Conservation (phyloP, 2,113 vertebrate species). For the Oncorhynchus tshawytscha region DNA sequence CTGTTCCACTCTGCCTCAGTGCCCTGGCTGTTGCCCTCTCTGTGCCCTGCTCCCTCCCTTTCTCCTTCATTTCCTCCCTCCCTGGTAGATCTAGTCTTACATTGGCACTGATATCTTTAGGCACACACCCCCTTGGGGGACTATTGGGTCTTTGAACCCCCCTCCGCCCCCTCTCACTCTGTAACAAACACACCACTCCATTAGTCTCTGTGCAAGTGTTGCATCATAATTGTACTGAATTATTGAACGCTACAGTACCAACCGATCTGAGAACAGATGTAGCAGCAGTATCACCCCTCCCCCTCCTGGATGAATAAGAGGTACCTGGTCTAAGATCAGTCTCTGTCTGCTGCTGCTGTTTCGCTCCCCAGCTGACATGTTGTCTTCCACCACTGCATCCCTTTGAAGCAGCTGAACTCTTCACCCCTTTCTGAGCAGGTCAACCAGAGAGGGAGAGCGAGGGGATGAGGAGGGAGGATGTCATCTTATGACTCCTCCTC, state of each 20-base stretch:
- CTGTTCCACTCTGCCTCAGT: slow-evolving; percentile 36
- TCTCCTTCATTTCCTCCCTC: slow-evolving; percentile 7
- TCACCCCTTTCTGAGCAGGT: slow-evolving; percentile 75
- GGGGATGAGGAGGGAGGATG: slow-evolving; percentile 37
- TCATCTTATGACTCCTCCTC: slow-evolving; percentile 60
- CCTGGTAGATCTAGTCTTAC: background rate
- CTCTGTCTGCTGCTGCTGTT: slow-evolving; percentile 59
- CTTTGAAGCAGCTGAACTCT: slow-evolving; percentile 75
- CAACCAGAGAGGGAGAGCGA: slow-evolving; percentile 61
- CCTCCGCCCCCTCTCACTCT: background rate
- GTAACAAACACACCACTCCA: background rate
- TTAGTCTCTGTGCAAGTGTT: background rate
- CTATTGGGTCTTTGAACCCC: slow-evolving; percentile 51
- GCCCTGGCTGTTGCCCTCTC: slow-evolving; percentile 64
- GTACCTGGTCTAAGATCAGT: slow-evolving; percentile 65
- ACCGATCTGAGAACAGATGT: slow-evolving; percentile 22
- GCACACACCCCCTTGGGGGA: background rate
- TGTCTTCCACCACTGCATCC: slow-evolving; percentile 69
- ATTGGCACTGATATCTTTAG: background rate
- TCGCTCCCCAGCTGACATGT: slow-evolving; percentile 65
- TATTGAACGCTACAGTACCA: background rate
- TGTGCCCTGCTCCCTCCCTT: slow-evolving; percentile 56
- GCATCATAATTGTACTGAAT: slow-evolving; percentile 10
- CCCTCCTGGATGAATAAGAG: slow-evolving; percentile 34
- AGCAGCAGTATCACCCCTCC: slow-evolving; percentile 33